A percentile compares a stretch with the other conserved stretches of the same genome.
phyloP scores from a whole-genome alignment of 2,113 vertebrate genomes.

The Fregata magnificens region DNA sequence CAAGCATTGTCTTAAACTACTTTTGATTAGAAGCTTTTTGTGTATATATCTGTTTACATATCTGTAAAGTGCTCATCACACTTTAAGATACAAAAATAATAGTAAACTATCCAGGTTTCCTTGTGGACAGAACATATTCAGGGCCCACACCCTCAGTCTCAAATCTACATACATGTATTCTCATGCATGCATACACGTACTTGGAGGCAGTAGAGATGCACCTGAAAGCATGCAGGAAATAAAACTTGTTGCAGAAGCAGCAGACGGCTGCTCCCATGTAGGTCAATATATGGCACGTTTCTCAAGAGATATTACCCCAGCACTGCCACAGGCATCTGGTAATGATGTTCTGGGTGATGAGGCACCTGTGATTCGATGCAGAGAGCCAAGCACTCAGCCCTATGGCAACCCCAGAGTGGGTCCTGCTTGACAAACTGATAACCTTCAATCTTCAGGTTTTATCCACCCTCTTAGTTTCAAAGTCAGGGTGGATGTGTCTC shows the following conservation, averaged over 20 bases:
- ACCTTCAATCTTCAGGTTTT: background rate
- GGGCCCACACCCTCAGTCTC: fast-evolving
- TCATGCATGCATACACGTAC: background rate
- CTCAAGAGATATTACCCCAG: background rate
- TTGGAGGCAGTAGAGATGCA: background rate
- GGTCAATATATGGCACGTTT: background rate
- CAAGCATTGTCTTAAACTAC: too few relatives aligned
- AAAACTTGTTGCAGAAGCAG: background rate
- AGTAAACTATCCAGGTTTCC: background rate
- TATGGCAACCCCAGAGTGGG: fast-evolving
- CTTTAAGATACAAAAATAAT: background rate
- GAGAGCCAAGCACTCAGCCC: background rate
- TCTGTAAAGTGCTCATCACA: background rate
- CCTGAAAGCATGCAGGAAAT: background rate
- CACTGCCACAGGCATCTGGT: background rate
- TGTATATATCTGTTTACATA: background rate
- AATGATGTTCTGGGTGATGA: background rate
- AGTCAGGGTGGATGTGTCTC: fast-evolving
- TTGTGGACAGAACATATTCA: background rate
- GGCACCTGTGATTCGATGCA: background rate
- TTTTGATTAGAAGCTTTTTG: background rate
- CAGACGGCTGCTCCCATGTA: fast-evolving
- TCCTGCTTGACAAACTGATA: background rate
- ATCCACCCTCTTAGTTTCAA: background rate
- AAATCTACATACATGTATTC: background rate